phyloP scores from a whole-genome alignment of 2,888 invertebrate species.

The Sphaeridia pumilis region DNA sequence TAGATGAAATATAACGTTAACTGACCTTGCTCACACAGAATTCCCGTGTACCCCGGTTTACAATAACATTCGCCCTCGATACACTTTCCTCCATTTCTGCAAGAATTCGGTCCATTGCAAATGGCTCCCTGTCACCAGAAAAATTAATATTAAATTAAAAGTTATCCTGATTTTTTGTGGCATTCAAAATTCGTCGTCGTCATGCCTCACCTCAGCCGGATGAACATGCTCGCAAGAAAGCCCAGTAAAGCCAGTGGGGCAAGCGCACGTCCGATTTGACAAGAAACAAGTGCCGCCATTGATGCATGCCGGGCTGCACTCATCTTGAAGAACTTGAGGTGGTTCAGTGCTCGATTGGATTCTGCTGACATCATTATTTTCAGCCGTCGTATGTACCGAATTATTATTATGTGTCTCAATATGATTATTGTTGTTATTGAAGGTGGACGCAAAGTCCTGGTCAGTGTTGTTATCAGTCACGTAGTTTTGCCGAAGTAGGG shows the following conservation, averaged over 20 bases:
- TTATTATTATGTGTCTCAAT: too few species aligned
- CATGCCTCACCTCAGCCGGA: not conserved
- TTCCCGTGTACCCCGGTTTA: constrained; percentile 43
- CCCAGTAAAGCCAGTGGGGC: constrained; percentile 49
- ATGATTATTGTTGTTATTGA: not conserved
- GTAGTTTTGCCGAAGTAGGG: not conserved
- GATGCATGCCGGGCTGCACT: constrained; percentile 44
- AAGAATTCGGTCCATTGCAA: too few species aligned
- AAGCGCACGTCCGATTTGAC: constrained; percentile 50
- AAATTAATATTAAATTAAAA: too few species aligned
- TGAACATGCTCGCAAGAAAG: constrained; percentile 3
- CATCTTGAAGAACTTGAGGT: too few species aligned
- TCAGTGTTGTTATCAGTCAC: not conserved
- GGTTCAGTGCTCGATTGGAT: too few species aligned
- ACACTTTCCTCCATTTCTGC: not conserved
- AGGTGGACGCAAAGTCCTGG: not conserved
- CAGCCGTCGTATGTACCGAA: too few species aligned
- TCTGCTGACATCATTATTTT: too few species aligned
- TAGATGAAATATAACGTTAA: not conserved
- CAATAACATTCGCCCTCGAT: constrained; percentile 17
- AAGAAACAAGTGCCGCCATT: constrained; percentile 53
- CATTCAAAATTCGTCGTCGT: too few species aligned
- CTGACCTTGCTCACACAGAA: constrained; percentile 60
- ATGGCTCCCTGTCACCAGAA: too few species aligned
- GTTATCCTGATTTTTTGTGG: too few species aligned